These are phyloP conservation scores for Cranoglanis bouderius DNA, from an alignment of 2,113 vertebrate species.

Conservation along the genomic window DNA sequence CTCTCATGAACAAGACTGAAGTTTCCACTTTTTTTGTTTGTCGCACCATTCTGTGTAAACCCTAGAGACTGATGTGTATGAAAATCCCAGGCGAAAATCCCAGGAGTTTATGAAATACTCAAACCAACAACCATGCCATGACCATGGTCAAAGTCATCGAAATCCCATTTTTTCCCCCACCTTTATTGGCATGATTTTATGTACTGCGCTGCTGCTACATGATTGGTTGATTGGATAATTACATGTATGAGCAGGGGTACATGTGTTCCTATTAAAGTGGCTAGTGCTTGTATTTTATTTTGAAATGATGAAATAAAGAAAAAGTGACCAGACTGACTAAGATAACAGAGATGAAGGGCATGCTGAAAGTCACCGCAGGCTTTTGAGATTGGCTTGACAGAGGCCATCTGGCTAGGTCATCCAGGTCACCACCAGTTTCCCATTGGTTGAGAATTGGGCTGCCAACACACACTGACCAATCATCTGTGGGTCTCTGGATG, in stretches of 20 bases:
- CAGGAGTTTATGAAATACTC: not conserved
- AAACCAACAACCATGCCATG: not conserved
- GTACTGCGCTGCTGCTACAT: not conserved
- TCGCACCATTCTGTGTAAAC: not conserved
- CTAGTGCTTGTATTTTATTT: not conserved
- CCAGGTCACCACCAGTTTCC: conserved; percentile 21
- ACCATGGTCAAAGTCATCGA: not conserved
- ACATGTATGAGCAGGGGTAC: not conserved
- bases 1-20: not conserved
- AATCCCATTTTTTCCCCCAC: not conserved
- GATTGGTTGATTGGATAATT: not conserved
- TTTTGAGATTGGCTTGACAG: conserved; percentile 4
- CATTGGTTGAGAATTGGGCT: conserved; percentile 30
- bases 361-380: conserved; percentile 25
- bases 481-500: conserved; percentile 27
- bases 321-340: not conserved
- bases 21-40: not conserved
- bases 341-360: conserved; percentile 2
- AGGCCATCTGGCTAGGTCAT: conserved; percentile 47
- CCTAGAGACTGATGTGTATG: not conserved
- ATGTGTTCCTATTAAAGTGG: not conserved
- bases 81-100: too few species aligned
- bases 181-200: not conserved
- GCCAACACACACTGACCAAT: conserved; percentile 36
- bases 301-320: not conserved